Base-by-base conservation (phyloP, 2,797 vertebrate species). In the Podargus strigoides region DNA sequence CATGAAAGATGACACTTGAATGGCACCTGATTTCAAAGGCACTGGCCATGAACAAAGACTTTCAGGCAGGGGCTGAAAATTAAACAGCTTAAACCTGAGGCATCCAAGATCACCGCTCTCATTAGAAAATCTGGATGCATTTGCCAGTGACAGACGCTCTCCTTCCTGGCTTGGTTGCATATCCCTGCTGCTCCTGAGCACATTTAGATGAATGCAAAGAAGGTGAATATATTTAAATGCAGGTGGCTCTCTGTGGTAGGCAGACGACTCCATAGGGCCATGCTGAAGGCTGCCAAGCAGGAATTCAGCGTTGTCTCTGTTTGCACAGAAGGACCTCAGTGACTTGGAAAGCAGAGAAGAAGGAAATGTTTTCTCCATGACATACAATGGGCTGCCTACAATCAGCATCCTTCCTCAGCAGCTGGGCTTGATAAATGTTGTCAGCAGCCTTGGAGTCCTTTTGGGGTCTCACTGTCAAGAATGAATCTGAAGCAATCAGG, bases 301-400 rank as follows among this genome's bases (percentile, higher is more conserved):
- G 81, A 94, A 78, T 63, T 89, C 22, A 42, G 60, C 1, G 0
- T 77, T 87, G 84, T 87, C 85, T 94, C 39, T 75, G 72, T 91
- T 94, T 89, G 74, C 67, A 88, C 67, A 73, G 62, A 76, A 89
- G 58, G 70, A 85, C 78, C 73, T 86, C 60, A 53, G 91, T 8
- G 70, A 92, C 86, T 92, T 95, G 92, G 96, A 97, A 95, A 96
- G 93, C 79, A 46, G 0, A 34, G 78, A 39, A 80, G n/a, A 28
- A 95, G 93, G 95, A 96, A 96, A 95, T 96, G 82, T 95, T 97
- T 97, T 91, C 89, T 85, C 70, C 67, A 56, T 96, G 93, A 97
- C 86, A 85, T 52, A 69, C 50, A 72, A 42, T 20, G 73, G 59
- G 74, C 94, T 95, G 93, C n/a, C 23, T 86, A 74, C n/a, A 74